These are phyloP conservation scores for Drosophila aldrichi DNA, from an alignment of 2,888 invertebrate genomes.

Conservation along the genomic window DNA sequence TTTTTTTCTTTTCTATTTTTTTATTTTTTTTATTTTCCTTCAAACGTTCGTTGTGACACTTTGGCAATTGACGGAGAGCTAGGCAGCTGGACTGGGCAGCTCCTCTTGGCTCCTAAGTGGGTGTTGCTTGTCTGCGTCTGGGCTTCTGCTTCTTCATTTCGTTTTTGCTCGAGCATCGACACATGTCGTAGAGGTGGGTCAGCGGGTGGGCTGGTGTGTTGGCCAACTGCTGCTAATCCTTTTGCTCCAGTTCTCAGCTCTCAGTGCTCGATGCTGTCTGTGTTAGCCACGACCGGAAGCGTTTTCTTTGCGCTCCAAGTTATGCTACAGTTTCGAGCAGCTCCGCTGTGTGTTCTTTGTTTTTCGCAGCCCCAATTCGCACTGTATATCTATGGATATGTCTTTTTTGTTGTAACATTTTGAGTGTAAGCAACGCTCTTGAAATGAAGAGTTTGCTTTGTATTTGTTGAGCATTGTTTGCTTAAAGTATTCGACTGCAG, in stretches of 20 bases:
- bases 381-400: neutral
- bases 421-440: conserved; percentile 43
- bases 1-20: neutral
- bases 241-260: conserved; percentile 53
- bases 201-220: neutral
- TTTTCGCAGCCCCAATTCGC: neutral
- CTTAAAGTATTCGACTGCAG: conserved; percentile 21
- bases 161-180: conserved; percentile 50
- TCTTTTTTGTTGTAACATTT: conserved; percentile 20
- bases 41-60: conserved; percentile 75
- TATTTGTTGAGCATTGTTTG: conserved; percentile 52
- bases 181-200: conserved; percentile 42
- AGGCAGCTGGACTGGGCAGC: conserved; percentile 30
- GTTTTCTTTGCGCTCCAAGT: conserved; percentile 73
- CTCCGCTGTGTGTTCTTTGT: conserved; percentile 50
- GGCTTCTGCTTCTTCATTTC: conserved; percentile 15
- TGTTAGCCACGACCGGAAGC: conserved; percentile 69
- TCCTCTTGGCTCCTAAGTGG: conserved; percentile 11
- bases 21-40: conserved; percentile 59
- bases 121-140: conserved; percentile 44
- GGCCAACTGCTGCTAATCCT: conserved; percentile 49
- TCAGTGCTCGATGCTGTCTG: conserved; percentile 32
- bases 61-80: conserved; percentile 67
- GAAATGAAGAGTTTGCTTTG: conserved; percentile 58
- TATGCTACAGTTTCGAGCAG: conserved; percentile 59